Conservation (phyloP, 1,140 invertebrate genomes). For the Atopsyche davidsoni region DNA sequence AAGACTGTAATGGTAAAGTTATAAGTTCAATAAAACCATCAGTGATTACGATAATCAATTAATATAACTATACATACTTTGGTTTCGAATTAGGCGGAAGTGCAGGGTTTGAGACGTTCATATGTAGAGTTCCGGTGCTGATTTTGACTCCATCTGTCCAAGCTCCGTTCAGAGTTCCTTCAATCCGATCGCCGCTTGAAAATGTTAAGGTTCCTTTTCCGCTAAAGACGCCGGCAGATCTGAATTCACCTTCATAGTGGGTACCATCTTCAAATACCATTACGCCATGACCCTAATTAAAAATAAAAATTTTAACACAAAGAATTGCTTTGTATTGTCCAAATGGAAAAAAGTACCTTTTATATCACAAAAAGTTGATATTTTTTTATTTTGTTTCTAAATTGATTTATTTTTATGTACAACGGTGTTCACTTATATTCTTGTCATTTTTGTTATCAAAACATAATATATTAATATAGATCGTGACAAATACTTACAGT, state of each 20-base stretch:
- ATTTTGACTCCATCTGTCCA: conserved; percentile 82
- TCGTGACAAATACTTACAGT: conserved; percentile 49
- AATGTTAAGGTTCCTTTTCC: conserved; percentile 76
- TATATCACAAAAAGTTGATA: too few species aligned
- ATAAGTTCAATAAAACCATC: too few species aligned
- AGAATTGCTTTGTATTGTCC: too few species aligned
- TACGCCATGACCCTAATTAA: conserved; percentile 66
- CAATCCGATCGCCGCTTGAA: conserved; percentile 66
- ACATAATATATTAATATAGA: too few species aligned
- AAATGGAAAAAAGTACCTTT: too few species aligned
- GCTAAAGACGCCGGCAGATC: conserved; percentile 64
- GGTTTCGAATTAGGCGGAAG: conserved; percentile 49
- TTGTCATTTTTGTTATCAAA: too few species aligned
- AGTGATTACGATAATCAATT: too few species aligned
- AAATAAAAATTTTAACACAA: too few species aligned
- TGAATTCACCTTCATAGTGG: conserved; percentile 83
- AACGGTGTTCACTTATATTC: too few species aligned
- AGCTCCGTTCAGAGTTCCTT: conserved; percentile 64
- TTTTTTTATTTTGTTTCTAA: too few species aligned
- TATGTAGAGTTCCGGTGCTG: conserved; percentile 62
- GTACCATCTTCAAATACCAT: conserved; percentile 85
- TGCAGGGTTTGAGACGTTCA: conserved; percentile 55
- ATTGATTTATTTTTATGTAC: too few species aligned
- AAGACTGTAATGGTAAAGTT: too few species aligned
- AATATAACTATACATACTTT: conserved; percentile 44